These are phyloP conservation scores for Zaprionus lineosus DNA, from an alignment of 2,888 invertebrate genomes.

Conservation along the genomic window DNA sequence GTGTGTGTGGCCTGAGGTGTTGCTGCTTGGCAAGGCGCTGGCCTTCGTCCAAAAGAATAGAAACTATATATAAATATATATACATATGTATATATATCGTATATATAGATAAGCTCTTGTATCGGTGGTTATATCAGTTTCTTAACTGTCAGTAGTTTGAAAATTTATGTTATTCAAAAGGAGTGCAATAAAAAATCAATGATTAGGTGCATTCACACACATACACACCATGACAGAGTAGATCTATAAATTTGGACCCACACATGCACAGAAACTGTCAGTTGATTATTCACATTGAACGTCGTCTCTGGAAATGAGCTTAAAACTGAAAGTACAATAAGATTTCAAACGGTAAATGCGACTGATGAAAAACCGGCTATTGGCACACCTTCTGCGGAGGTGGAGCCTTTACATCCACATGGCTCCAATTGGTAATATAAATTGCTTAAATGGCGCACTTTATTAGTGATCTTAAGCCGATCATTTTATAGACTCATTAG, in stretches of 20 bases:
- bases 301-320: slow-evolving; percentile 40
- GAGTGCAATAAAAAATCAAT: too few species aligned
- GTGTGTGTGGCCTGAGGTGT: slow-evolving; percentile 37
- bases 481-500: slow-evolving; percentile 48
- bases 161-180: slow-evolving; percentile 40
- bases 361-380: slow-evolving; percentile 27
- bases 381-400: slow-evolving; percentile 67
- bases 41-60: slow-evolving; percentile 61
- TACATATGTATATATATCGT: slow-evolving; percentile 3
- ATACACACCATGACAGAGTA: slow-evolving; percentile 11
- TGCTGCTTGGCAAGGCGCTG: slow-evolving; percentile 48
- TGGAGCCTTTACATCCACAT: slow-evolving; percentile 58
- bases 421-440: slow-evolving; percentile 54
- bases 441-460: slow-evolving; percentile 55
- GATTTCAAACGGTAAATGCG: slow-evolving; percentile 16
- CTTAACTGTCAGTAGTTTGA: slow-evolving; percentile 17
- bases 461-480: slow-evolving; percentile 36
- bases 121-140: too few species aligned
- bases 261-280: too few species aligned
- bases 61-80: slow-evolving; percentile 22
- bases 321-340: slow-evolving; percentile 65
- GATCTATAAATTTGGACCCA: too few species aligned
- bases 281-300: too few species aligned
- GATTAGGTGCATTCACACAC: too few species aligned
- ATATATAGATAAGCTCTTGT: too few species aligned